Evolutionary conservation across 1,140 invertebrate genomes (phyloP).

Genomic region (Bombus huntii): DNA sequence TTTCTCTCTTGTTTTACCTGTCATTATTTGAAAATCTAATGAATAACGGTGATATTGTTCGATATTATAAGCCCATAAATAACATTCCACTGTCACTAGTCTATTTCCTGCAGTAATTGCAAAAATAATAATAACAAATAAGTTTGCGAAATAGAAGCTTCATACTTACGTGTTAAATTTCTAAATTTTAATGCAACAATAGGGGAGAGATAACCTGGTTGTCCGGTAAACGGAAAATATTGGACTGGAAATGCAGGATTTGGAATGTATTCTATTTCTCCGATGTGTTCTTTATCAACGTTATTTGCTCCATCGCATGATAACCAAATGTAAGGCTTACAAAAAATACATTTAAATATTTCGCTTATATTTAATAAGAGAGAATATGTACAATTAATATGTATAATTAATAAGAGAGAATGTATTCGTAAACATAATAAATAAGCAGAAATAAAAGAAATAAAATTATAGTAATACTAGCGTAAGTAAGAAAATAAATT

Average conservation of each 20-base stretch:
- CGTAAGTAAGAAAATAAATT: no score
- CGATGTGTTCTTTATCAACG: slow-evolving; percentile 89
- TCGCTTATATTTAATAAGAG: background rate
- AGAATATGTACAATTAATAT: no score
- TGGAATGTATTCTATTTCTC: slow-evolving; percentile 87
- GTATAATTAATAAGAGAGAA: background rate
- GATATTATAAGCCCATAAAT: slow-evolving; percentile 73
- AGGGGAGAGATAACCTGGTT: slow-evolving; percentile 90
- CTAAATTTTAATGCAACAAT: slow-evolving; percentile 91
- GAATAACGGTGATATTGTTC: slow-evolving; percentile 49
- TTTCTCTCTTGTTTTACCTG: slow-evolving; percentile 33
- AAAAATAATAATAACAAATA: background rate
- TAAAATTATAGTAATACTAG: no score
- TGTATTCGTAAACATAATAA: no score
- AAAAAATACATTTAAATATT: background rate
- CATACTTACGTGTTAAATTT: slow-evolving; percentile 84
- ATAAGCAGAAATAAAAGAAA: no score
- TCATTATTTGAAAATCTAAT: slow-evolving; percentile 74
- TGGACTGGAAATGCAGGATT: slow-evolving; percentile 88
- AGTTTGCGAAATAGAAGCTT: background rate
- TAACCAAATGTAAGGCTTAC: slow-evolving; percentile 87
- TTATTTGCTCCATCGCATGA: slow-evolving; percentile 90
- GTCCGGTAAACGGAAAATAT: slow-evolving; percentile 91
- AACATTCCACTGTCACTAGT: slow-evolving; percentile 72
- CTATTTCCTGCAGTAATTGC: slow-evolving; percentile 62